Evolutionary conservation across 2,888 invertebrate genomes (phyloP).

Genomic region (Hetaerina titia): DNA sequence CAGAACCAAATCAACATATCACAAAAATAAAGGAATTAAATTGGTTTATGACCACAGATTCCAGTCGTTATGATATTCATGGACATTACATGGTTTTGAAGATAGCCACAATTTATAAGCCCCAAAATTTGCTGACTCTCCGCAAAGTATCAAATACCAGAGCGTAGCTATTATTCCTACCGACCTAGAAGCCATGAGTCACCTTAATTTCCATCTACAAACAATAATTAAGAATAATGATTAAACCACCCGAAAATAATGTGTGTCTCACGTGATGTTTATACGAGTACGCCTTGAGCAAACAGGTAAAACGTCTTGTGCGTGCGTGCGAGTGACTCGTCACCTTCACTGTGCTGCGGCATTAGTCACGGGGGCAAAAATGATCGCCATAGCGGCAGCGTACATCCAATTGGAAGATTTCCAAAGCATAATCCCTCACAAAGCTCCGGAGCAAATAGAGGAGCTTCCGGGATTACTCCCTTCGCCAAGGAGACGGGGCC

Average conservation of each 20-base stretch:
- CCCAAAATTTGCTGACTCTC: too few relatives aligned
- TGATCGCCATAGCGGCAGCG: constrained; percentile 53
- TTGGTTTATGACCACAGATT: too few relatives aligned
- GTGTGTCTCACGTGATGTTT: background rate
- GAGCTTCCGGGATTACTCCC: constrained; percentile 57
- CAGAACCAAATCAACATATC: too few relatives aligned
- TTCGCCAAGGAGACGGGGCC: constrained; percentile 1
- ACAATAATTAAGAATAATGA: background rate
- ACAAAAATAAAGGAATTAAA: too few relatives aligned
- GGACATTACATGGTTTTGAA: too few relatives aligned
- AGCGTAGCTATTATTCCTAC: background rate
- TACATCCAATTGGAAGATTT: constrained; percentile 53
- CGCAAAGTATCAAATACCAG: too few relatives aligned
- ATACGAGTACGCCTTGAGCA: background rate
- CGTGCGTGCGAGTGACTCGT: constrained; percentile 1
- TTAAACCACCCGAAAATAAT: background rate
- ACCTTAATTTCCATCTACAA: background rate
- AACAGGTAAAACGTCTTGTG: background rate
- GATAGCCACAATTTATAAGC: too few relatives aligned
- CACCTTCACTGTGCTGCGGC: constrained; percentile 37
- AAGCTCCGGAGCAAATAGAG: constrained; percentile 38
- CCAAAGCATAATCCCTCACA: constrained; percentile 64
- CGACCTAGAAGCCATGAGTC: background rate
- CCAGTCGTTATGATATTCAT: too few relatives aligned
- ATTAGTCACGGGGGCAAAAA: constrained; percentile 64